phyloP scores from a whole-genome alignment of 2,797 vertebrate genomes.

The Bradypodion ventrale region DNA sequence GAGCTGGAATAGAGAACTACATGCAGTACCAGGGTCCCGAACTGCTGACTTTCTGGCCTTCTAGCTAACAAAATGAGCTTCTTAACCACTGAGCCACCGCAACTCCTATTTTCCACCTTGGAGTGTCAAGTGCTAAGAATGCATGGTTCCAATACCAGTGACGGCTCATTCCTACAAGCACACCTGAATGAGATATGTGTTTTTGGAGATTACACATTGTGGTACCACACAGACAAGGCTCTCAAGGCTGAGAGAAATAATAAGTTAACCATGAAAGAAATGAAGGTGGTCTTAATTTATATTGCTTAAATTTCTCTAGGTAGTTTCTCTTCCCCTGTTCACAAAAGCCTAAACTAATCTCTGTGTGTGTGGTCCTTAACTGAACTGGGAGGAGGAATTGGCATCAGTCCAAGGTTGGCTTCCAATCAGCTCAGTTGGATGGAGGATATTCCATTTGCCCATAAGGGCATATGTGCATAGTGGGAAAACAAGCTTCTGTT shows the following conservation, averaged over 20 bases:
- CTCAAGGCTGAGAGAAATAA: background rate
- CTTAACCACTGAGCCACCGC: no score
- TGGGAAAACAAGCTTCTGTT: constrained; percentile 17
- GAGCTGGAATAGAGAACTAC: no score
- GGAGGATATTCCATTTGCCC: constrained; percentile 31
- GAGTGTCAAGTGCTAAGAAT: background rate
- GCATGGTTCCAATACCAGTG: background rate
- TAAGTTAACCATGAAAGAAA: constrained; percentile 1
- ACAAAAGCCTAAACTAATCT: background rate
- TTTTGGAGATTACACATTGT: background rate
- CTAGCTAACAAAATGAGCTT: no score
- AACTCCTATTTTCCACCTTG: no score
- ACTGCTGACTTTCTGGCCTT: no score
- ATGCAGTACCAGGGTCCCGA: no score
- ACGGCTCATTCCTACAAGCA: background rate
- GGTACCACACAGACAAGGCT: background rate
- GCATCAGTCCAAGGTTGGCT: constrained; percentile 3
- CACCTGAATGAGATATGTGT: accelerated
- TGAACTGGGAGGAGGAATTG: background rate
- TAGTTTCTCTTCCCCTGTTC: background rate
- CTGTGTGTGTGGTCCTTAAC: constrained; percentile 24
- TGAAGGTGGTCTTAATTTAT: background rate
- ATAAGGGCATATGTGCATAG: constrained; percentile 2
- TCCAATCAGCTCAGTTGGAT: constrained; percentile 12
- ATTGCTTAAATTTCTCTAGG: constrained; percentile 1